Base-by-base conservation (phyloP, 1,140 invertebrate genomes). In the Caenorhabditis remanei region DNA sequence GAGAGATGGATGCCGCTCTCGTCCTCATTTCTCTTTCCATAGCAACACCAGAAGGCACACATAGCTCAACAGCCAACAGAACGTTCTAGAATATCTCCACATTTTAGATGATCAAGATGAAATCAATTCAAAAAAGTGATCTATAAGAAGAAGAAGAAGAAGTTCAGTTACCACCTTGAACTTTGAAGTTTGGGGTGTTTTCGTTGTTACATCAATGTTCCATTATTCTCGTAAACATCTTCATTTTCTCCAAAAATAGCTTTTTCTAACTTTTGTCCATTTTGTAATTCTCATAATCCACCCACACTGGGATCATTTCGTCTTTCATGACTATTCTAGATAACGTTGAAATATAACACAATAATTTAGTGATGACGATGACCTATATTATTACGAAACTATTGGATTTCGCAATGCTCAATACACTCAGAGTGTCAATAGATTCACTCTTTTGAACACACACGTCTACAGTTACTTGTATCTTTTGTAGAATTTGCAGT, bases 181-280 rank as follows among this genome's bases (percentile, higher is more conserved):
- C 65, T 43, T 71, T 71, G 65, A 65, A 65, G 61, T 40, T 24
- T 65, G 8, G 65, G 46, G 65, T 71, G 65, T 71, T 71, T 71
- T 71, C 19, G 40, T 71, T 71, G 9, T 71, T n/a, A 8, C 9
- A 8, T 43, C 61, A 8, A n/a, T 58, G 19, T 13, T 71, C 65
- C 11, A 4, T 71, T 71, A 8, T 43, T 71, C 65, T 71, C 1
- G 65, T 71, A 71, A 71, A 71, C 65, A 71, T 71, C 65, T 71
- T 16, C 8, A n/a, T 43, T 43, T 24, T 41, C 41, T 71, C 41
- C 41, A 43, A 71, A 46, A 65, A 65, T 65, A 65, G 61, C 56
- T 58, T 58, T n/a, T 58, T 58, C n/a, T n/a, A n/a, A n/a, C 56
- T n/a, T 8, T n/a, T n/a, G 8, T 58, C 56, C n/a, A n/a, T 21